Conservation (phyloP, 2,797 vertebrate genomes). For the Picus viridis region DNA sequence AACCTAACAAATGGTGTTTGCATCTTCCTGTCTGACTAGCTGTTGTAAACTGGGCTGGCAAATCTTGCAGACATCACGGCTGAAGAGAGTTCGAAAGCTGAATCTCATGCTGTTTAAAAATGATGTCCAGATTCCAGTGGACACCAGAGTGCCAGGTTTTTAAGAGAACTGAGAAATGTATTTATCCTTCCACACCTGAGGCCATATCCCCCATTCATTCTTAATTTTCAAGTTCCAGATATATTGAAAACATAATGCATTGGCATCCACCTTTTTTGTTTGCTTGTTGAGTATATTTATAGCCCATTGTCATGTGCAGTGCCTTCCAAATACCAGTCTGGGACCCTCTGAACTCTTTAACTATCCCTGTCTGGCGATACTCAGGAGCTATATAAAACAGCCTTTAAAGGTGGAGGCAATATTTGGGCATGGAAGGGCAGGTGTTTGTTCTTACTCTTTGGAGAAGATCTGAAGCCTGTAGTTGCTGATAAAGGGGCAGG, state of each 20-base stretch:
- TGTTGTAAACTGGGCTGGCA: neutral
- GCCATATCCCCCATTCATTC: neutral
- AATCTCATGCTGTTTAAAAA: neutral
- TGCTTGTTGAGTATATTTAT: neutral
- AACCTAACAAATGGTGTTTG: neutral
- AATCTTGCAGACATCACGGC: neutral
- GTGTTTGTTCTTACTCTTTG: slow-evolving; percentile 5
- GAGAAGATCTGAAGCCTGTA: slow-evolving; percentile 20
- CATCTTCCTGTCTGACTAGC: neutral
- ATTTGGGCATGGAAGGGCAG: neutral
- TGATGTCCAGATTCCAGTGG: neutral
- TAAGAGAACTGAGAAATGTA: neutral
- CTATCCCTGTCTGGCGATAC: neutral
- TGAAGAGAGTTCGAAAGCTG: neutral
- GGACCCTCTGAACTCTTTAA: neutral
- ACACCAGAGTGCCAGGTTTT: neutral
- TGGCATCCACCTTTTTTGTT: neutral
- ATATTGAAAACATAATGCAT: neutral
- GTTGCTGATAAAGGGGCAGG: slow-evolving; percentile 8
- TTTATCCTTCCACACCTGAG: neutral
- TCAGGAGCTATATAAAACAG: neutral
- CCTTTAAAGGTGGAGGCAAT: neutral
- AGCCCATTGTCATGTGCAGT: neutral
- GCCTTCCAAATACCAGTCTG: neutral
- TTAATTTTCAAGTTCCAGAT: neutral